A percentile compares a stretch with the other conserved stretches of the same genome.
phyloP scores from a whole-genome alignment of 2,888 invertebrate genomes.

The Pachydiplax longipennis region DNA sequence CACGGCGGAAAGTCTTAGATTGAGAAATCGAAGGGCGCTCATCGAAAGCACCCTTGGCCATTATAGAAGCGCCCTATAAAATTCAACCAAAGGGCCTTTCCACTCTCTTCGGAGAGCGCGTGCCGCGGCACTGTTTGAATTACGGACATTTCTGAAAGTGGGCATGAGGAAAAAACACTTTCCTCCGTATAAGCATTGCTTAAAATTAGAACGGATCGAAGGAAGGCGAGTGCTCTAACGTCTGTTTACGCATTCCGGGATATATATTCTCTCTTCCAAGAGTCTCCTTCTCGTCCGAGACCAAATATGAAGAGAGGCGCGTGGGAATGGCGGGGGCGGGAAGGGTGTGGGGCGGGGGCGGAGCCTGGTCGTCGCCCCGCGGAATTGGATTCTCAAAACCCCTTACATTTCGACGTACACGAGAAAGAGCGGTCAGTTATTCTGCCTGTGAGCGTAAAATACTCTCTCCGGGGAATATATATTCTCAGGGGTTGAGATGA shows the following conservation, averaged over 20 bases:
- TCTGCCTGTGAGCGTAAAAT: too few species aligned
- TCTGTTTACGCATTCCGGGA: conserved; percentile 22
- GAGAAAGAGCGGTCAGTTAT: too few species aligned
- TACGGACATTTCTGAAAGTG: neutral
- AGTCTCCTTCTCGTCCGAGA: neutral
- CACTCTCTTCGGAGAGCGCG: neutral
- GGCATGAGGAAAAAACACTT: neutral
- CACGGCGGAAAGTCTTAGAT: too few species aligned
- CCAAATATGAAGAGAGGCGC: neutral
- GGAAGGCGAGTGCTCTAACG: neutral
- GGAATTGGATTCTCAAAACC: too few species aligned
- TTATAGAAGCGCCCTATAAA: too few species aligned
- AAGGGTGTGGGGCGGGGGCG: neutral
- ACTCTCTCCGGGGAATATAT: too few species aligned
- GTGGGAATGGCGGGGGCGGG: neutral
- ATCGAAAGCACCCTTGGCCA: too few species aligned
- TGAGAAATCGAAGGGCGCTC: too few species aligned
- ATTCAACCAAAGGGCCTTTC: too few species aligned
- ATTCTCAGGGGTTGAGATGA: too few species aligned
- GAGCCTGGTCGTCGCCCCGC: neutral
- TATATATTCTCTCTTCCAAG: conserved; percentile 2
- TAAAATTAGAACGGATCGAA: neutral
- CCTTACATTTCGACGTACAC: too few species aligned
- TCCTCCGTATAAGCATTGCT: neutral
- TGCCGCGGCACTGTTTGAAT: neutral